Evolutionary conservation across 2,113 vertebrate genomes (phyloP), one percentile per base, ranked within the genome.

Genomic region (Cololabis saira): DNA sequence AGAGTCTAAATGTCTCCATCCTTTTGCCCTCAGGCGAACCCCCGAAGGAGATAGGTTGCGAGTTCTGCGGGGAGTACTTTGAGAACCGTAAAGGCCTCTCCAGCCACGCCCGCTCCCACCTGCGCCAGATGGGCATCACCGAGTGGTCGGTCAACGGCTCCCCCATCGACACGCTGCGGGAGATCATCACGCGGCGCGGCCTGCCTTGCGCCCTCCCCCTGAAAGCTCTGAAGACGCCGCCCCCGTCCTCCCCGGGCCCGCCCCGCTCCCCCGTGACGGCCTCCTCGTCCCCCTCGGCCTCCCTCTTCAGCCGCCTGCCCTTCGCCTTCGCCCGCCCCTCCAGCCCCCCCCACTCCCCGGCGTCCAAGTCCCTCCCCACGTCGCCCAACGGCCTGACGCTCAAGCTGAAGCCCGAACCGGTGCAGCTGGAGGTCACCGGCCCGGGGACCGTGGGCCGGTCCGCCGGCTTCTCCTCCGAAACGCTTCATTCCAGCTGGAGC

Each of bases 121-220:
- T 98, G 47, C 94, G 97, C 3, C 97, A 98, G 86, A 96, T 98
- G 95, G 97, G 97, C 12, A 96, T 98, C 48, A 98, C 97, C 0
- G 95, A 98, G 89, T 98, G 97, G 97, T 95, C 94, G 0, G 96
- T 98, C 61, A 98, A 98, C 2, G 97, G 97, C 16, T 98, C 96
- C 0, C 97, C 97, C 22, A 98, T 98, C 14, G 97, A 98, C 85
- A 98, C 97, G 0, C 89, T 98, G n/a, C 88, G 95, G 33, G 97
- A 95, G 57, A 78, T 94, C 74, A 93, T 94, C 79, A 85, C 91
- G 0, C 85, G 91, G 0, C 87, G 92, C 12, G 92, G 93, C 21
- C 77, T 93, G 58, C 92, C 93, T 37, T 93, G 90, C 0, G 92
- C 91, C 16, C 86, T 91, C 56, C 91, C 92, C 53, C 53, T 89